These are phyloP conservation scores for Papilio helenus DNA, from an alignment of 1,140 invertebrate genomes.

Conservation along the genomic window DNA sequence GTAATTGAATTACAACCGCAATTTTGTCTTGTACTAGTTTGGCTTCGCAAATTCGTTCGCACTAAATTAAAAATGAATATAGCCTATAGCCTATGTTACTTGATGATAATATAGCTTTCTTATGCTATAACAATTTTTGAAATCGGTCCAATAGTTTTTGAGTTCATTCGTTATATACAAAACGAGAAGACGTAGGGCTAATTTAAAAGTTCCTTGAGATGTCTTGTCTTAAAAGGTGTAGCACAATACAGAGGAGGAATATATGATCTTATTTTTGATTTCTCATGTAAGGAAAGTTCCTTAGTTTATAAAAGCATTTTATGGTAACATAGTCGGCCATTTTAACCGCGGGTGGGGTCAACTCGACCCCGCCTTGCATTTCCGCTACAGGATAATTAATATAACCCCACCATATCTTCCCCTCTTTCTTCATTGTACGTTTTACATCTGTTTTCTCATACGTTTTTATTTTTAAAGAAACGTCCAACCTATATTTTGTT, in stretches of 20 bases:
- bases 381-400: constrained; percentile 80
- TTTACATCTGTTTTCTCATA: constrained; percentile 60
- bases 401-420: constrained; percentile 75
- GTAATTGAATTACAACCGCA: background rate
- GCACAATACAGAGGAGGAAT: constrained; percentile 32
- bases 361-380: constrained; percentile 76
- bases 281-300: constrained; percentile 66
- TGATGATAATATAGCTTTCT: no score
- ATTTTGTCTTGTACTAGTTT: background rate
- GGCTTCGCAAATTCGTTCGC: no score
- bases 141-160: no score
- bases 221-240: background rate
- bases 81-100: no score
- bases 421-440: constrained; percentile 65
- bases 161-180: no score
- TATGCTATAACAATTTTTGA: no score
- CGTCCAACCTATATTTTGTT: constrained; percentile 38
- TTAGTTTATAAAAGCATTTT: constrained; percentile 65
- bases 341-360: constrained; percentile 79
- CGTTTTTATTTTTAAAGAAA: constrained; percentile 44
- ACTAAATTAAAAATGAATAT: no score
- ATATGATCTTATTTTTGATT: constrained; percentile 56
- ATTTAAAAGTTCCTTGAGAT: background rate
- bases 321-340: constrained; percentile 78
- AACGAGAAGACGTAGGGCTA: background rate